Evolutionary conservation across 2,113 vertebrate species (phyloP).

Genomic region (Aegithalos caudatus): DNA sequence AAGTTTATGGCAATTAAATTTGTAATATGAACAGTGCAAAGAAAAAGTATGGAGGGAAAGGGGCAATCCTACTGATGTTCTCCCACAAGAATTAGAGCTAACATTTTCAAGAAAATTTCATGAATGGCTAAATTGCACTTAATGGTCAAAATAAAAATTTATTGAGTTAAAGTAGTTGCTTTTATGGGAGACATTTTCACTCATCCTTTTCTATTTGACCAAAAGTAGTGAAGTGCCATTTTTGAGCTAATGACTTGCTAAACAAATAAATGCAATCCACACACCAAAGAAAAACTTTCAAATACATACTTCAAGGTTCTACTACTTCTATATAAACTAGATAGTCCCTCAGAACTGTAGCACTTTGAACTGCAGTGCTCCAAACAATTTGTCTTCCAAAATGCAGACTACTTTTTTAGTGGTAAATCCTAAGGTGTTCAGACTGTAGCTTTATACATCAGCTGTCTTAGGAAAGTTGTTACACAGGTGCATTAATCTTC

Average conservation of each 20-base stretch:
- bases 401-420: neutral
- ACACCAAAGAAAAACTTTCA: neutral
- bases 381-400: neutral
- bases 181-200: neutral
- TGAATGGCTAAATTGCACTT: neutral
- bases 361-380: neutral
- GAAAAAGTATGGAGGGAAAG: neutral
- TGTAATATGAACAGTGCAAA: constrained; percentile 53
- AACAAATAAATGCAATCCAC: neutral
- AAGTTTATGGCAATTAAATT: constrained; percentile 46
- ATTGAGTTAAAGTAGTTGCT: neutral
- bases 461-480: neutral
- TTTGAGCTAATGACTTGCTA: neutral
- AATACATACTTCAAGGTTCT: neutral
- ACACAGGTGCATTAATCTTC: neutral
- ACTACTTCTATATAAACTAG: neutral
- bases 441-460: neutral
- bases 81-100: neutral
- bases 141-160: neutral
- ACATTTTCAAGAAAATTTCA: neutral
- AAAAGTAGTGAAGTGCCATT: neutral
- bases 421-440: neutral
- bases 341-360: neutral
- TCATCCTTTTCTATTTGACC: neutral
- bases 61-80: neutral